Evolutionary conservation across 2,113 vertebrate genomes (phyloP).

Genomic region (Equus przewalskii): DNA sequence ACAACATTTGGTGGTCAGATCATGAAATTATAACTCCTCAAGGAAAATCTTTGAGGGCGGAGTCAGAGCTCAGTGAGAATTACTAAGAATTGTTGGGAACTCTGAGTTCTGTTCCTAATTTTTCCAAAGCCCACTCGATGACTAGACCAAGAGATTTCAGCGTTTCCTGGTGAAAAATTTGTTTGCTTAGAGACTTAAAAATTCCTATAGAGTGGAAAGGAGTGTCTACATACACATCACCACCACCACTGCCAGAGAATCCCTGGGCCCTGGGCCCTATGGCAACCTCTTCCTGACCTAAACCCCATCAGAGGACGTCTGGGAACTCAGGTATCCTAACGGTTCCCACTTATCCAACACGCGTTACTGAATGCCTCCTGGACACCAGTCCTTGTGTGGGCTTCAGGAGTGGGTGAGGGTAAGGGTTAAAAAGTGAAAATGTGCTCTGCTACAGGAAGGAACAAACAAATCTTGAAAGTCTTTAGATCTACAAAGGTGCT

Average conservation of each 20-base stretch:
- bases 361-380: neutral
- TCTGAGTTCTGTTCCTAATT: slow-evolving; percentile 43
- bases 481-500: neutral
- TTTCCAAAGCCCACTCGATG: slow-evolving; percentile 12
- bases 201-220: neutral
- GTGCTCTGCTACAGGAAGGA: neutral
- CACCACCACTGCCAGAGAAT: neutral
- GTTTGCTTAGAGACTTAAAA: slow-evolving; percentile 23
- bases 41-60: slow-evolving; percentile 42
- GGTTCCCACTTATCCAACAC: neutral
- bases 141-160: slow-evolving; percentile 4
- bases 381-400: neutral
- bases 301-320: neutral
- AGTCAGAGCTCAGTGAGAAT: neutral
- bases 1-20: neutral
- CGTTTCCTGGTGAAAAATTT: slow-evolving; percentile 29
- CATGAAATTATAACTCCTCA: slow-evolving; percentile 53
- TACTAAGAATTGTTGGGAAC: neutral
- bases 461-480: neutral
- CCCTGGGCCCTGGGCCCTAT: neutral
- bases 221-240: neutral
- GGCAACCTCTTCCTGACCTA: neutral
- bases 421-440: neutral
- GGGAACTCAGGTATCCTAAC: neutral
- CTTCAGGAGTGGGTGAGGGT: neutral